Base-by-base conservation (phyloP, 2,113 vertebrate species). In the Zosterops hypoxanthus region DNA sequence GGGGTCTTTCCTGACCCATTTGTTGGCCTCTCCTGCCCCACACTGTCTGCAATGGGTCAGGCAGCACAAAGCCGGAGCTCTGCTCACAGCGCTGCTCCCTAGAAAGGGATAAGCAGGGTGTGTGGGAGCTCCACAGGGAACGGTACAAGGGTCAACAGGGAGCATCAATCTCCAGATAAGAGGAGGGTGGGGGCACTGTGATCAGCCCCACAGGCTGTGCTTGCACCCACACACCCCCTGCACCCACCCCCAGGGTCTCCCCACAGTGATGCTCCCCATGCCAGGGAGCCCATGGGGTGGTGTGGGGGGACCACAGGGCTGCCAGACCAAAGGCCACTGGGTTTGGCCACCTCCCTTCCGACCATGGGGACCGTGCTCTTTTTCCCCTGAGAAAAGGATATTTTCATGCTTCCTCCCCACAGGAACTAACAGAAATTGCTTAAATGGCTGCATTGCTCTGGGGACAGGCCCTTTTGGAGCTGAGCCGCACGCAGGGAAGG, bases 261-360 rank as follows among this genome's bases (percentile, higher is more conserved):
- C 85, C 49, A 53, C 1, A 2, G n/a, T 1, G 0, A 39, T 3
- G 10, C 33, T 41, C 22, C 73, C 73, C 60, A 22, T 0, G 4
- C 10, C 91, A 82, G 19, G 0, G 0, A 94, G 75, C 19, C 79
- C 79, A 56, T 0, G 0, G 72, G 12, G 26, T 10, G 39, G 2
- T 20, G 12, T 16, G 29, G 20, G 53, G 33, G 20, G 53, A 26
- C 33, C 69, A 29, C 2, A 1, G 49, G 34, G 59, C 76, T 57
- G 11, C 56, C 70, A 63, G 65, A 26, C 47, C 47, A 79, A 22
- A 50, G 46, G 83, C 31, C 50, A 49, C 0, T 0, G 53, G 12
- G 29, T 20, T 10, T 39, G 56, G 71, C 29, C 75, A 86, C 63
- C 44, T 65, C 22, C 36, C 64, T 66, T 85, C 61, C 0, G 0